Percentiles rank a stretch among this genome's conserved stretches.
Conservation (phyloP, 2,888 invertebrate genomes). For the Bruchidius siliquastri region DNA sequence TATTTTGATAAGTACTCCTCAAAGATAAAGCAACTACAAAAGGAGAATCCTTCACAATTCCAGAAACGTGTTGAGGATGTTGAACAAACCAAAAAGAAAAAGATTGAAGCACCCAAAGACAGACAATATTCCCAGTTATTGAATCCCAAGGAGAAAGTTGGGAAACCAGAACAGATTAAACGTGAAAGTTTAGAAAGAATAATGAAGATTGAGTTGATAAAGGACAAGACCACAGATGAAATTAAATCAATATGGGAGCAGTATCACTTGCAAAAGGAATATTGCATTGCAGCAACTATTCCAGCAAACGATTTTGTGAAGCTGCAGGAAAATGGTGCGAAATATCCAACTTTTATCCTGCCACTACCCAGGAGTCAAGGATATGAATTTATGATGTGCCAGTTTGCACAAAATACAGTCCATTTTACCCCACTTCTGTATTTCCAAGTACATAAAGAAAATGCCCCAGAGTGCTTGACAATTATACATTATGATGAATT, state of each 20-base stretch:
- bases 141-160: slow-evolving; percentile 55
- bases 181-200: slow-evolving; percentile 60
- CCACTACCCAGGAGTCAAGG: slow-evolving; percentile 78
- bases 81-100: slow-evolving; percentile 44
- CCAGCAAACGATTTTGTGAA: slow-evolving; percentile 56
- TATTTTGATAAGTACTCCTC: slow-evolving; percentile 77
- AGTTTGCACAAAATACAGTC: slow-evolving; percentile 65
- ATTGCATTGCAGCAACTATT: slow-evolving; percentile 64
- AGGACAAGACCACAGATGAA: slow-evolving; percentile 66
- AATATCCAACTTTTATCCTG: slow-evolving; percentile 69
- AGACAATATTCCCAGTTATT: slow-evolving; percentile 58
- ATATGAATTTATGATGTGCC: slow-evolving; percentile 80
- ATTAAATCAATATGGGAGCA: slow-evolving; percentile 73
- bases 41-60: slow-evolving; percentile 73
- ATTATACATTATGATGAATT: slow-evolving; percentile 76
- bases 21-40: slow-evolving; percentile 69
- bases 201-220: slow-evolving; percentile 72
- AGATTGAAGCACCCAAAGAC: slow-evolving; percentile 47
- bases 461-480: slow-evolving; percentile 82
- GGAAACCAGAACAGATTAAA: slow-evolving; percentile 18
- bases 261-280: slow-evolving; percentile 72
- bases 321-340: slow-evolving; percentile 55
- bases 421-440: slow-evolving; percentile 83
- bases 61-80: slow-evolving; percentile 57
- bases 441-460: slow-evolving; percentile 83